phyloP scores from a whole-genome alignment of 2,113 vertebrate species.

The Phocoena sinus region DNA sequence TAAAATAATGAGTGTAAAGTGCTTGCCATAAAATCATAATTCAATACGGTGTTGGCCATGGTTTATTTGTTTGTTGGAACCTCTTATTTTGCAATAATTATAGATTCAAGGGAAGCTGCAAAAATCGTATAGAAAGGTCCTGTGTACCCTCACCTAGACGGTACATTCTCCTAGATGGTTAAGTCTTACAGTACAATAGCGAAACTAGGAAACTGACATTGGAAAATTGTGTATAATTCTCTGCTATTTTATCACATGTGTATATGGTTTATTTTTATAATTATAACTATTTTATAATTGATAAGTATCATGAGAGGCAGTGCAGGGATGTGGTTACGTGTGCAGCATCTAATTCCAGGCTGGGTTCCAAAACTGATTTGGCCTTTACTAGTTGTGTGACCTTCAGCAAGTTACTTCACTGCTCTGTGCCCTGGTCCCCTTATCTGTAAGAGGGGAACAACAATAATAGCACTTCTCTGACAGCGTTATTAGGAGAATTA shows the following conservation, averaged over 20 bases:
- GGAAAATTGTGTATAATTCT: not conserved
- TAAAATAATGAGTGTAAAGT: not conserved
- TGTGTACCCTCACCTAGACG: not conserved
- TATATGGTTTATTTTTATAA: not conserved
- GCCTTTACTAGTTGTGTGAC: not conserved
- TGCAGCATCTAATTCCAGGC: not conserved
- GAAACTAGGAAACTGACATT: not conserved
- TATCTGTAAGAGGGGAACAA: not conserved
- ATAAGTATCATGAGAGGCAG: not conserved
- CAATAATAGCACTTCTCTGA: not conserved
- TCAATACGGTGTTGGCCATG: not conserved
- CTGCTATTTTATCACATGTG: not conserved
- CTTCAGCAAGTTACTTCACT: not conserved
- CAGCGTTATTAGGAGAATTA: not conserved
- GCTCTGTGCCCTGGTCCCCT: conserved; percentile 42
- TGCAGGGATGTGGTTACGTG: not conserved
- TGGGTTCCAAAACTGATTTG: not conserved
- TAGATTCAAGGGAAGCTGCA: not conserved
- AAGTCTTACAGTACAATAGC: not conserved
- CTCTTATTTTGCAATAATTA: conserved; percentile 2
- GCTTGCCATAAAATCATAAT: not conserved
- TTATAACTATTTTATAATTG: not conserved
- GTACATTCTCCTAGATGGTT: not conserved
- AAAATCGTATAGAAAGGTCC: not conserved
- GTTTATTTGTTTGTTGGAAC: not conserved